These are phyloP conservation scores for Variabilichromis moorii DNA, from an alignment of 2,113 vertebrate genomes.

Conservation along the genomic window DNA sequence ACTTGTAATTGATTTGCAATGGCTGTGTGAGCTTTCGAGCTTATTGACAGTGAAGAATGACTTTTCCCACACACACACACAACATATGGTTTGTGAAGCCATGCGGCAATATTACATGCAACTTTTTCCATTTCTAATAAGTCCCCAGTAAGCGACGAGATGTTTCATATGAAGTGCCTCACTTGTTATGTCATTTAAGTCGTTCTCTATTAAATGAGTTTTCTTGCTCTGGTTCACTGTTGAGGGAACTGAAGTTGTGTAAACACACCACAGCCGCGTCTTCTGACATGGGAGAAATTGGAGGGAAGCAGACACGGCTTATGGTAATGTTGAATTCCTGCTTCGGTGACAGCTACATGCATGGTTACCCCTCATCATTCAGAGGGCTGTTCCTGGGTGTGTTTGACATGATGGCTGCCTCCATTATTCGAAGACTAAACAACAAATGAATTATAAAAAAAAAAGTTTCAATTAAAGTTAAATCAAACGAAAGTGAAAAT, in stretches of 20 bases:
- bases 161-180: slow-evolving; percentile 1
- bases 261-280: background rate
- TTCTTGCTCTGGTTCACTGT: background rate
- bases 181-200: background rate
- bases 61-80: background rate
- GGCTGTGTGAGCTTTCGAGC: background rate
- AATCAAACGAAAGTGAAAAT: background rate
- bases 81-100: background rate
- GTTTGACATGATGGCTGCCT: slow-evolving; percentile 27
- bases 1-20: background rate
- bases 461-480: background rate
- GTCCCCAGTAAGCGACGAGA: background rate
- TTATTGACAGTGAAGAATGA: slow-evolving; percentile 16
- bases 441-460: background rate
- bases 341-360: slow-evolving; percentile 4
- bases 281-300: background rate
- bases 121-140: slow-evolving; percentile 1
- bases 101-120: background rate
- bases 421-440: background rate
- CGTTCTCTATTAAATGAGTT: background rate
- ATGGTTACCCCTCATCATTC: slow-evolving; percentile 8
- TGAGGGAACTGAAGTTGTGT: background rate
- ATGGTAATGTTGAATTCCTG: slow-evolving; percentile 1
- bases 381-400: background rate
- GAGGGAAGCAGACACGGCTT: background rate